These are phyloP conservation scores for Catocala fraxini DNA, from an alignment of 2,888 invertebrate genomes.

Conservation along the genomic window DNA sequence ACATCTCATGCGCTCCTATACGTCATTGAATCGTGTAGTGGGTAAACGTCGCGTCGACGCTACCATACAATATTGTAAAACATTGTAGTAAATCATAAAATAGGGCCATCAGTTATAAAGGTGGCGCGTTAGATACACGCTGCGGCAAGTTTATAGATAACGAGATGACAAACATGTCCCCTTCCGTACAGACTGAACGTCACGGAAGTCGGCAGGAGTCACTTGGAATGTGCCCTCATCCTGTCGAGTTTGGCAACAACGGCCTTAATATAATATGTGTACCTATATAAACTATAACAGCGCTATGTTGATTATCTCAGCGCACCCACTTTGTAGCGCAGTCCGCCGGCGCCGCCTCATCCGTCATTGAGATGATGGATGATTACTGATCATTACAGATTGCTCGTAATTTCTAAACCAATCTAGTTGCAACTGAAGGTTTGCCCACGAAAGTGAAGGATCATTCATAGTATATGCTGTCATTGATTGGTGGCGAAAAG, in stretches of 20 bases:
- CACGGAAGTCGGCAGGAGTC: constrained; percentile 7
- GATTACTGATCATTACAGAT: constrained; percentile 16
- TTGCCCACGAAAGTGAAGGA: too few species aligned
- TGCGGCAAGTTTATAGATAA: constrained; percentile 11
- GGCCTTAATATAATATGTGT: too few species aligned
- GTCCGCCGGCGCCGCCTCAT: neutral
- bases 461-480: too few species aligned
- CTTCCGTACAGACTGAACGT: neutral
- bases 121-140: constrained; percentile 4
- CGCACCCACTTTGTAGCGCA: neutral
- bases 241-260: neutral
- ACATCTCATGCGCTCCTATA: neutral
- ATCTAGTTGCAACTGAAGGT: too few species aligned
- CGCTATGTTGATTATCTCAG: too few species aligned
- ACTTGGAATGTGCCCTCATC: neutral
- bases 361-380: constrained; percentile 8
- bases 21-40: too few species aligned
- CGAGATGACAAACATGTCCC: constrained; percentile 12
- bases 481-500: too few species aligned
- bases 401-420: neutral
- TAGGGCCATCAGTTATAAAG: neutral
- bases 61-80: too few species aligned
- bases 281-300: too few species aligned
- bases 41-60: too few species aligned
- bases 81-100: neutral